Conservation (phyloP, 2,113 vertebrate species). For the Passer domesticus region DNA sequence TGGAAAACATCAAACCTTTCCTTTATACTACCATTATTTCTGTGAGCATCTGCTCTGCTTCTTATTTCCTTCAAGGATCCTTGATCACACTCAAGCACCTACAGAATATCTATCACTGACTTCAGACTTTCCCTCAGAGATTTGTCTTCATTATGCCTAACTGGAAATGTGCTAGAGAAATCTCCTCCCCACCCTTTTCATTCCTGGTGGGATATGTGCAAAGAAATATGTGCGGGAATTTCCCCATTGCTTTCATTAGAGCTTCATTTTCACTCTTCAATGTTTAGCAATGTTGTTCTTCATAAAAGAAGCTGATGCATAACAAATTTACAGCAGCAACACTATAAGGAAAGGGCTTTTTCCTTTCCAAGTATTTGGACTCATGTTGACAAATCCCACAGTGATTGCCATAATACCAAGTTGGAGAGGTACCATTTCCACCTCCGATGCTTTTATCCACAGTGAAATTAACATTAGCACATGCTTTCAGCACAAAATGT, state of each 20-base stretch:
- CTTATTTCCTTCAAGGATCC: neutral
- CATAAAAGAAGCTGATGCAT: neutral
- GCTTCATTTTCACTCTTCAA: neutral
- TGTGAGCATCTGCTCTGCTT: neutral
- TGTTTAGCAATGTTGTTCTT: neutral
- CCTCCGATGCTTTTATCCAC: neutral
- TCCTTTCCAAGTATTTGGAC: neutral
- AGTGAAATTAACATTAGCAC: neutral
- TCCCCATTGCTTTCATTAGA: neutral
- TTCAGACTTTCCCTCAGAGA: neutral
- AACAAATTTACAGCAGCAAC: neutral
- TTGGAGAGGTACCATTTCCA: conserved; percentile 32
- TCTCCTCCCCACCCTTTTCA: neutral
- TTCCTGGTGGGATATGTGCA: neutral
- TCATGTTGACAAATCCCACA: conserved; percentile 6
- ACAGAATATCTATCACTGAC: neutral
- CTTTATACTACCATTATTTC: neutral
- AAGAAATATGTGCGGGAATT: neutral
- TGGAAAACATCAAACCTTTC: neutral
- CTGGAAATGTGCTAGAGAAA: neutral
- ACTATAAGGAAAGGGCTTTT: neutral
- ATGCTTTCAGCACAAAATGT: neutral
- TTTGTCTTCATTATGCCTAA: neutral
- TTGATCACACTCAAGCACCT: neutral
- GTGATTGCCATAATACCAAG: neutral